Base-by-base conservation (phyloP, 64 coral and sea anemone genomes). In the Montipora sp. region DNA sequence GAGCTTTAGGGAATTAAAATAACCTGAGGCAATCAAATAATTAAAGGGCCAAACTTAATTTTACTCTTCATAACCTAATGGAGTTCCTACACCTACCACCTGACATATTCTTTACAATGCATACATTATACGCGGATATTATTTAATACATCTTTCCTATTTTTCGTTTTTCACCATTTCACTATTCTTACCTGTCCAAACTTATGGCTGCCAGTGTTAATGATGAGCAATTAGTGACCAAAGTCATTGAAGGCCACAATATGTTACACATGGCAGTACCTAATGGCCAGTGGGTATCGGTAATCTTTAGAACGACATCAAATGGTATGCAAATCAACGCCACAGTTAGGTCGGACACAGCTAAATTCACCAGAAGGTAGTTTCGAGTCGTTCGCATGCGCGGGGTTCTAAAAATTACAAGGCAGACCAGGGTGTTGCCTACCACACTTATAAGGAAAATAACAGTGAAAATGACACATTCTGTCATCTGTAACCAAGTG, bases 211-310 rank as follows among this genome's bases (percentile, higher is more conserved):
- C 91, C 18, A 93, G 83, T 6, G 91, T 93, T 12, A 76, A 84
- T 12, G 91, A 75, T 43, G 91, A 93, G 53, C 91, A 93, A 48
- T 84, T 93, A 8, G 91, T 88, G 0, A 93, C 91, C 47, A 93
- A 49, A 79, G 91, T 93, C 91, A 93, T 93, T 5, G 83, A 75
- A 11, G 91, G 91, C 91, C 91, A 93, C 10, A 93, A 27, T 43
- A 93, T 80, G 43, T 93, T 93, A 80, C 91, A 93, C 70, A 93
- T 76, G 73, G 57, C 76, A 13, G 91, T 46, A 11, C 83, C 91
- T 8, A 93, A 82, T 6, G 85, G 59, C 91, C 91, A 93, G 45
- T 48, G 77, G 13, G 84, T 75, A 4, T 60, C 4, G 8, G 84
- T 77, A 3, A 88, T 67, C 83, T 75, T 93, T 2, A 93, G 61